These are phyloP conservation scores for Calliphora vicina DNA, from an alignment of 1,140 invertebrate genomes.

Conservation along the genomic window DNA sequence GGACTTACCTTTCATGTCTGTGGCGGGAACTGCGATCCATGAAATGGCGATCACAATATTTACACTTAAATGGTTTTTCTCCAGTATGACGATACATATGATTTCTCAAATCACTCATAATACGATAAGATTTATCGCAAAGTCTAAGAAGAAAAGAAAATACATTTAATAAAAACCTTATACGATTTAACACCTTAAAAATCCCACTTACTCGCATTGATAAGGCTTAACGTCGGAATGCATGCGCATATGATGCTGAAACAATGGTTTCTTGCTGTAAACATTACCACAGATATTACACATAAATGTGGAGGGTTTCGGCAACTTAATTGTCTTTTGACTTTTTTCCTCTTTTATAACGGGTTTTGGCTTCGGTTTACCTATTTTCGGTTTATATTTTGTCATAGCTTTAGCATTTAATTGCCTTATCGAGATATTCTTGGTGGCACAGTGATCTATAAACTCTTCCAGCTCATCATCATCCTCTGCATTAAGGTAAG, in stretches of 20 bases:
- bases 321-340: constrained; percentile 26
- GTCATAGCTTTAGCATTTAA: background rate
- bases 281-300: constrained; percentile 55
- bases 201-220: constrained; percentile 54
- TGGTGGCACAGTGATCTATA: constrained; percentile 25
- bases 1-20: constrained; percentile 56
- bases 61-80: constrained; percentile 55
- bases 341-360: background rate
- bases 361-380: background rate
- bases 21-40: constrained; percentile 56
- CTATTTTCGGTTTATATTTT: background rate
- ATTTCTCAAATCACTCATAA: constrained; percentile 53
- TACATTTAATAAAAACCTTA: constrained; percentile 14
- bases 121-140: constrained; percentile 53
- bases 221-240: constrained; percentile 56
- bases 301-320: constrained; percentile 38
- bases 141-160: constrained; percentile 43
- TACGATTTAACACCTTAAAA: too few relatives aligned
- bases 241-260: constrained; percentile 49
- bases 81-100: constrained; percentile 58
- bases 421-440: background rate
- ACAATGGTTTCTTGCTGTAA: constrained; percentile 47
- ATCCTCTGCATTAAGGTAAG: background rate
- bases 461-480: constrained; percentile 4
- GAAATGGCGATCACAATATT: constrained; percentile 55